Evolutionary conservation across 2,888 invertebrate species (phyloP), one percentile per base, ranked within the genome.

Genomic region (Stenchaetothrips biformis): DNA sequence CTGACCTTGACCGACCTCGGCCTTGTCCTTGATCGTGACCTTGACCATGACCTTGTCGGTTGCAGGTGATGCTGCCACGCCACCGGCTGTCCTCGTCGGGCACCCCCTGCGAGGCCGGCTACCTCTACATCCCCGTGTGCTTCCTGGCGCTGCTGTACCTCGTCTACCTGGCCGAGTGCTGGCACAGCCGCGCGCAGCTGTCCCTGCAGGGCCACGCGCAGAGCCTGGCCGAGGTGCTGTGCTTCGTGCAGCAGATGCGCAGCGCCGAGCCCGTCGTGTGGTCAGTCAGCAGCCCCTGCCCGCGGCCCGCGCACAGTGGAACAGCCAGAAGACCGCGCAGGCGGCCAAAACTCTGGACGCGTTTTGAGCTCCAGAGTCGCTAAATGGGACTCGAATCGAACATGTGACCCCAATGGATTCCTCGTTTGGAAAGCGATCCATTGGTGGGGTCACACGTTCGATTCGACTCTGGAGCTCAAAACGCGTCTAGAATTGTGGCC

Each of bases 81-180:
- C 89, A 91, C 11, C 89, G 91, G 79, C 90, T 91, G 85, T 93
- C 67, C 21, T n/a, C 21, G 21, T 74, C 67, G 21, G 67, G 67
- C 8, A 74, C 93, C 0, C 93, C 94, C 0, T 95, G 94, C 86
- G 93, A 94, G 85, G 93, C 94, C 82, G 94, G 93, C 79, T 94
- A 94, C 88, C 91, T 94, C 81, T 94, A 94, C 87, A 93, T 95
- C 82, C 94, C 94, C 8, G 91, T 94, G 81, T 94, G 94, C 25
- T 93, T 94, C 86, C 92, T 93, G 84, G 89, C 93, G 79, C 91
- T 94, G 86, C 88, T 95, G 59, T 95, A 95, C 87, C 87, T 94
- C 83, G 92, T 94, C 77, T 95, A 95, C 87, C 88, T 95, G 83
- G 93, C 94, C 85, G 95, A 95, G 86, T 95, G 95, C 86, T 95